Percentiles rank a stretch among this genome's conserved stretches.
These are phyloP conservation scores for Phengaris arion DNA, from an alignment of 2,888 invertebrate species.

Conservation along the genomic window DNA sequence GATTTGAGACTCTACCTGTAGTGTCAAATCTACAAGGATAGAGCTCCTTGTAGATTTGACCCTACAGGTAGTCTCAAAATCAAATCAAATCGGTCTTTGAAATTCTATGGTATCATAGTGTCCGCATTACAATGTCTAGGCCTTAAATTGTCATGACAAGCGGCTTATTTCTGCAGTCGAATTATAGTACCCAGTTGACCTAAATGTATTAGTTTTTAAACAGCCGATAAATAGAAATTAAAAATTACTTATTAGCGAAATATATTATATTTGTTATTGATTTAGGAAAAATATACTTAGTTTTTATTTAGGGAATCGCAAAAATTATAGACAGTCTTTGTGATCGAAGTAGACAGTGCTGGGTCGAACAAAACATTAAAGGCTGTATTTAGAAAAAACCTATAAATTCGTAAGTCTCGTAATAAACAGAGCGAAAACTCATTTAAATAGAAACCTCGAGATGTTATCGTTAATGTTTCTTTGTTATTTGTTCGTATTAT, in stretches of 20 bases:
- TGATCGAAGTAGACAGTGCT: too few species aligned
- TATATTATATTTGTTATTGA: too few species aligned
- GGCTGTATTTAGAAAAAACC: not conserved
- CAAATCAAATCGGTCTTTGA: not conserved
- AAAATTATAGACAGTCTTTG: not conserved
- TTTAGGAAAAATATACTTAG: too few species aligned
- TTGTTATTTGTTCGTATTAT: slow-evolving; percentile 26
- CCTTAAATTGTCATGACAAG: not conserved
- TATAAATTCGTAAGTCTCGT: not conserved
- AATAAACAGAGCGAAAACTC: slow-evolving; percentile 8
- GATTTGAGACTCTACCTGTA: not conserved
- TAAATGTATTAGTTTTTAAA: not conserved
- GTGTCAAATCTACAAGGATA: not conserved
- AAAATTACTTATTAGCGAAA: too few species aligned
- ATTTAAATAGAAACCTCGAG: slow-evolving; percentile 19
- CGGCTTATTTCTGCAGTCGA: not conserved
- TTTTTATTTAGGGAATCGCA: not conserved
- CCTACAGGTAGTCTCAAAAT: too few species aligned
- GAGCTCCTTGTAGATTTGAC: too few species aligned
- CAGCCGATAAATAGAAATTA: too few species aligned
- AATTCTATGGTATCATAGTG: not conserved
- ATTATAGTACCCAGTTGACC: not conserved
- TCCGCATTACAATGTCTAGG: not conserved
- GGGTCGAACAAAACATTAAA: not conserved
- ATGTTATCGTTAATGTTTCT: slow-evolving; percentile 12